phyloP scores from a whole-genome alignment of 2,797 vertebrate genomes.

The Melanotaenia trifasciata region DNA sequence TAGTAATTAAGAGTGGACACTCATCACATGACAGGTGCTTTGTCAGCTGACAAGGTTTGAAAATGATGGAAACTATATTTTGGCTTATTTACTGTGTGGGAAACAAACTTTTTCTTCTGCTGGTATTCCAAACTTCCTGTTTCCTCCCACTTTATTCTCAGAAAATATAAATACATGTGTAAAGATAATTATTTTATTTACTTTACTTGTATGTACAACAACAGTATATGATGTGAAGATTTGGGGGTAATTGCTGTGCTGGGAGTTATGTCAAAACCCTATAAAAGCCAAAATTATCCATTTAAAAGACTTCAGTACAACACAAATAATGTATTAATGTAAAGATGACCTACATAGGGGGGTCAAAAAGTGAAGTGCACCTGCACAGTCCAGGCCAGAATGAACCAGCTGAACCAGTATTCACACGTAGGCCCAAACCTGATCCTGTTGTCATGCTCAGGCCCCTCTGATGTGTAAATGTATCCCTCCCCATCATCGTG shows the following conservation, averaged over 20 bases:
- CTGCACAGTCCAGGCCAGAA: constrained; percentile 10
- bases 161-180: background rate
- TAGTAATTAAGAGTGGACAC: too few relatives aligned
- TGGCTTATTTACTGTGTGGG: too few relatives aligned
- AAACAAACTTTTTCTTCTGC: too few relatives aligned
- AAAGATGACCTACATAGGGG: background rate
- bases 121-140: background rate
- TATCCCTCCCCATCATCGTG: constrained; percentile 54
- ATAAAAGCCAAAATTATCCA: background rate
- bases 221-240: too few relatives aligned
- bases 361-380: constrained; percentile 8
- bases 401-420: background rate
- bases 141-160: background rate
- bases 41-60: too few relatives aligned
- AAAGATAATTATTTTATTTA: background rate
- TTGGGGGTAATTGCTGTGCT: too few relatives aligned
- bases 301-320: background rate
- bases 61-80: too few relatives aligned
- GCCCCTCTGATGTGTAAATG: constrained; percentile 59
- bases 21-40: too few relatives aligned
- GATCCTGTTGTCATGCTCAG: constrained; percentile 54
- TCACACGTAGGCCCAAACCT: constrained; percentile 30
- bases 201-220: background rate
- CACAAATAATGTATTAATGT: constrained; percentile 3
- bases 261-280: background rate